A percentile compares a stretch with the other conserved stretches of the same genome.
These are phyloP conservation scores for Ormyrus labotus DNA, from an alignment of 2,888 invertebrate genomes.

Conservation along the genomic window DNA sequence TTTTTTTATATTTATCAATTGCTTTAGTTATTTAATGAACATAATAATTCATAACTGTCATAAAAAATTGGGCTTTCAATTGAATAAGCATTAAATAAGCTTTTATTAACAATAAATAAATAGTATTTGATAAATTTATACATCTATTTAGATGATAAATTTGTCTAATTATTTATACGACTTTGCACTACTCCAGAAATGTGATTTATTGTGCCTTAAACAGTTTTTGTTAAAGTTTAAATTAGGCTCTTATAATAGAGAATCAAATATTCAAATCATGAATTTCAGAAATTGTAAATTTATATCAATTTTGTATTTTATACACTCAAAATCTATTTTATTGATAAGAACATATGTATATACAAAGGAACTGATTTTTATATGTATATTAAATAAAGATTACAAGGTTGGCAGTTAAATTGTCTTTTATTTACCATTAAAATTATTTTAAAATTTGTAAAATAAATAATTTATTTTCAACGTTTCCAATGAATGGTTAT, in stretches of 20 bases:
- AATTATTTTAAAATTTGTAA: slow-evolving; percentile 50
- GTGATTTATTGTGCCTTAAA: slow-evolving; percentile 20
- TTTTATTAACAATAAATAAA: too few relatives aligned
- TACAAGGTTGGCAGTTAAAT: slow-evolving; percentile 52
- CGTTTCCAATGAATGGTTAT: slow-evolving; percentile 44
- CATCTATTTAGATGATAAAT: too few relatives aligned
- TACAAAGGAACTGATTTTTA: slow-evolving; percentile 30
- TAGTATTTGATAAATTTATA: too few relatives aligned
- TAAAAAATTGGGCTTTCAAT: too few relatives aligned
- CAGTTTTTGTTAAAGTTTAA: background rate
- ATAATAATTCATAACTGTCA: too few relatives aligned
- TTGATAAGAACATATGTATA: slow-evolving; percentile 33
- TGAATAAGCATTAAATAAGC: too few relatives aligned
- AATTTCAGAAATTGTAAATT: slow-evolving; percentile 24
- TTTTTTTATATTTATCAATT: too few relatives aligned
- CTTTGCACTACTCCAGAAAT: background rate
- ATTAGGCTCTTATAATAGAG: background rate
- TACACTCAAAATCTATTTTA: slow-evolving; percentile 7
- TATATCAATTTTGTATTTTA: slow-evolving; percentile 19
- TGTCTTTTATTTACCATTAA: slow-evolving; percentile 50
- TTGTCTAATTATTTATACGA: too few relatives aligned
- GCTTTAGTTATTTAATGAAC: too few relatives aligned
- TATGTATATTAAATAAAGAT: slow-evolving; percentile 51
- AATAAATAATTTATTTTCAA: slow-evolving; percentile 55
- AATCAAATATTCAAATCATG: slow-evolving; percentile 11